Evolutionary conservation across 1,140 invertebrate species (phyloP), one percentile per base, ranked within the genome.

Genomic region (Homarus americanus): DNA sequence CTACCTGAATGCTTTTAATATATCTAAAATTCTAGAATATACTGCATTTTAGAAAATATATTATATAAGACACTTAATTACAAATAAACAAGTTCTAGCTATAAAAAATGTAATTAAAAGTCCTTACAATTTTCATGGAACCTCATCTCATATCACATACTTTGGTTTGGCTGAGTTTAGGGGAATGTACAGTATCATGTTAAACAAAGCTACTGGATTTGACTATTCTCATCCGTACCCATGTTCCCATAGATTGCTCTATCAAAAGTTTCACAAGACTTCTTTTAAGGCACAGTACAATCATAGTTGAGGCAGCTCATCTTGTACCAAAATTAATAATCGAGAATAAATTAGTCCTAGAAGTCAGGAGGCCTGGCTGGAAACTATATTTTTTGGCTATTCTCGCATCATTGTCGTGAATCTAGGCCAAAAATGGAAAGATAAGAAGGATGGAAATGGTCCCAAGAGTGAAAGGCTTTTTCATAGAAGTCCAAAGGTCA

Each of bases 281-380:
- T 63, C 12, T 63, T 69, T 7, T 69, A 69, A 69, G 63, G 63
- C 63, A 69, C 63, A 69, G 12, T 69, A 69, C n/a, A 32, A 69
- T 69, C n/a, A 32, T 69, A 69, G 2, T 32, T 69, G 63, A 69
- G 63, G 63, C 63, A 69, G 63, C 9, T 69, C 63, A 69, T 32
- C 63, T 69, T 69, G 63, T 69, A 69, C 63, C 63, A 69, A 69
- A 69, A 69, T 69, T 1, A 24, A 69, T 24, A 69, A 32, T 10
- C 63, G n/a, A 69, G 36, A 15, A 28, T 49, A 34, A 36, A 34
- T 34, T 36, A 28, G 40, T 44, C 53, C 9, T 32, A 17, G n/a
- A 1, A n/a, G 9, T 49, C 10, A 17, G 44, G 2, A 1, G n/a
- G 44, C 24, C 41, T 24, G 40, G 40, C n/a, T 32, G 78, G n/a